Evolutionary conservation across 2,888 invertebrate genomes (phyloP), one percentile per base, ranked within the genome.

Genomic region (Polydesmus complanatus): DNA sequence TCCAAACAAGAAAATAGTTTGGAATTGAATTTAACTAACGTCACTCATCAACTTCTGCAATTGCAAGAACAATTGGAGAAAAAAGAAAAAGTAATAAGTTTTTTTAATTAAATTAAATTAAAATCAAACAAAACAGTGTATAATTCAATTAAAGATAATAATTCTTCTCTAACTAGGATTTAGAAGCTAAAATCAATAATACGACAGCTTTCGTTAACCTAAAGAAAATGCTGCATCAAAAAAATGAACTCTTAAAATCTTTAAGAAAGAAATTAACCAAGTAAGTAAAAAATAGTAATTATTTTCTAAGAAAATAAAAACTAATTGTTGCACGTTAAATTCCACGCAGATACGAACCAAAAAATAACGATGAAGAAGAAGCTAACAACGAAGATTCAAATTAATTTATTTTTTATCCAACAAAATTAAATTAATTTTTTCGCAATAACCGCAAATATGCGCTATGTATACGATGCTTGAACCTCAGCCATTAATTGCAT

Each of bases 111-210:
- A n/a, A n/a, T n/a, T n/a, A n/a, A n/a, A n/a, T n/a, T n/a, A n/a
- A n/a, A 23, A 58, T 26, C 37, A 48, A 27, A 55, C 52, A 26
- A 61, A 47, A 47, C 48, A 14, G 48, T 14, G n/a, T n/a, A n/a
- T n/a, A n/a, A n/a, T n/a, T n/a, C n/a, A n/a, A n/a, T n/a, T 47
- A 47, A 47, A 47, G n/a, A 47, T 47, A 47, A 47, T 53, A 25
- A 49, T 58, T 54, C 21, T 55, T 58, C 60, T 37, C 60, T 61
- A 63, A 63, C 18, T 64, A 79, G 76, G 80, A 80, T 68, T 69
- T 80, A 53, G 79, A 80, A 66, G 75, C 76, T 68, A 80, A 80
- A 68, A 79, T 80, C 63, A 78, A 76, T 65, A 75, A 78, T 66
- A 80, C 80, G 18, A 73, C 75, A 21, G 79, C 79, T 19, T 80